These are phyloP conservation scores for Triplophysa siluroides DNA, from an alignment of 2,113 vertebrate species.

Conservation along the genomic window DNA sequence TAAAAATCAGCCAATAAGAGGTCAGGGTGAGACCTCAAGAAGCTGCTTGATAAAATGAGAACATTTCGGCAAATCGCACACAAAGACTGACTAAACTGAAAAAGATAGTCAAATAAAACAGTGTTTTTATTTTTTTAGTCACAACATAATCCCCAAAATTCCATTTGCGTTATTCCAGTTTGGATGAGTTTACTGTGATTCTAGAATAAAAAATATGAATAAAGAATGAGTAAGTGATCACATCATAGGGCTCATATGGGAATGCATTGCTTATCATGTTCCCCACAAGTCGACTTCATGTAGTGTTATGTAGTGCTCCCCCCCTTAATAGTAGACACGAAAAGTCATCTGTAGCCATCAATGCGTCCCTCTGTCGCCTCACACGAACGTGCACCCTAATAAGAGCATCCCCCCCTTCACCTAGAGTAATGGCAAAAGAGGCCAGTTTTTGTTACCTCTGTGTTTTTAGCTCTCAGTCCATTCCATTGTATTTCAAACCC, in stretches of 20 bases:
- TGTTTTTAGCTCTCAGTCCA: conserved; percentile 16
- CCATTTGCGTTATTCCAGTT: no score
- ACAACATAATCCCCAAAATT: no score
- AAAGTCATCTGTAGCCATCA: conserved; percentile 19
- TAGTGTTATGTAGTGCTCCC: neutral
- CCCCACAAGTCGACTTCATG: neutral
- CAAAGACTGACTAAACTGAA: no score
- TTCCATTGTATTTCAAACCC: conserved; percentile 79
- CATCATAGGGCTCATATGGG: neutral
- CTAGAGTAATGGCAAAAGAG: neutral
- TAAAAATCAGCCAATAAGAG: no score
- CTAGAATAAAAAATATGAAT: no score
- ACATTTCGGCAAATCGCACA: no score
- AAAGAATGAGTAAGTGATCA: no score
- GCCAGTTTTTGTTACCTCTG: conserved; percentile 2
- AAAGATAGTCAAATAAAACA: no score
- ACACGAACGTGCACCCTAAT: neutral
- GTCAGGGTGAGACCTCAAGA: no score
- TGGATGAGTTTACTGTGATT: no score
- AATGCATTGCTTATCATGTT: neutral
- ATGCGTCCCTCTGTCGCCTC: neutral
- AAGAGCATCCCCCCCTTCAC: neutral
- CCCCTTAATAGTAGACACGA: neutral
- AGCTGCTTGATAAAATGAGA: no score
- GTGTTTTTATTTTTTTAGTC: no score